Base-by-base conservation (phyloP, 2,888 invertebrate species). In the Aspidiotus destructor region DNA sequence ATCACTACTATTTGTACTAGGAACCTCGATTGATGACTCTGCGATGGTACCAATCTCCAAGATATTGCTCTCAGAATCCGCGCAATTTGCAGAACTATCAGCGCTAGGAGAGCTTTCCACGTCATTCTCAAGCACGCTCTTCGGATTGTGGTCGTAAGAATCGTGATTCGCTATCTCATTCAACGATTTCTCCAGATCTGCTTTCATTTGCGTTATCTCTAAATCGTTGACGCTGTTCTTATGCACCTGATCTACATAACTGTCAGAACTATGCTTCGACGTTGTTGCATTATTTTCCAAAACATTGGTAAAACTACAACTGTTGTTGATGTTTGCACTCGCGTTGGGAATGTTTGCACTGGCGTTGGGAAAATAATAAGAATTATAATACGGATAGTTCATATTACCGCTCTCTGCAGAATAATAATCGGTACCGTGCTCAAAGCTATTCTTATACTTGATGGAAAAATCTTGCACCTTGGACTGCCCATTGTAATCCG, bases 151-250 rank as follows among this genome's bases (percentile, higher is more conserved):
- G 17, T n/a, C n/a, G 57, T 58, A 58, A 57, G 48, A 60, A 13
- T 40, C 52, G 28, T 60, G 58, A 55, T 67, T 58, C 2, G 67
- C 48, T 17, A 67, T 67, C 60, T 67, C 67, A 42, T 67, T 67
- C 3, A 67, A 48, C 13, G 67, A 67, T 60, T 67, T 67, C 52
- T 67, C 67, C 8, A 67, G 15, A 52, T 67, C 67, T 2, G 58
- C 67, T 52, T 67, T 67, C 44, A 67, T 57, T n/a, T 60, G 52
- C 6, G 67, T 67, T 10, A 67, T 67, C n/a, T 67, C 67, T 8
- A 28, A 28, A 6, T 57, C 67, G 16, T 57, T 65, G 28, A 44
- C 58, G 28, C 10, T 28, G 13, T 17, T 16, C 58, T 58, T 58
- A 9, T 58, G 28, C 13, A 58, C 40, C 28, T 58, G 28, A 40